Evolutionary conservation across 2,888 invertebrate genomes (phyloP), one percentile per base, ranked within the genome.

Genomic region (Apotomis capreana): DNA sequence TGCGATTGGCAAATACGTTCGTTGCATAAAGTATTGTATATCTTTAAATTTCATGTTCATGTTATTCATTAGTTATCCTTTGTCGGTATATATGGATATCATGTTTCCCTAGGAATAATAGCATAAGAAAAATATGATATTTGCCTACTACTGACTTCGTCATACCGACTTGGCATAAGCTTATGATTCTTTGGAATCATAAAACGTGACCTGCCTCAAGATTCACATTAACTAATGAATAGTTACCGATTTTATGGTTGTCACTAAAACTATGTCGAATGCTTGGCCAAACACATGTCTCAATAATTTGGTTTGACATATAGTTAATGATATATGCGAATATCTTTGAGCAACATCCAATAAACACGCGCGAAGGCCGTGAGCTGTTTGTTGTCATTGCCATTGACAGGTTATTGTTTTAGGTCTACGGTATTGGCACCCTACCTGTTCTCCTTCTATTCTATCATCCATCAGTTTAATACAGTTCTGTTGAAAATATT

Each of bases 141-240:
- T 74, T 69, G 75, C 73, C 75, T 70, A 51, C 72, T 76, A 76
- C 65, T 65, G 26, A 46, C 13, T 9, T 49, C 49, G 12, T 49
- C 6, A 9, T 0, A 13, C 13, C n/a, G 36, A 37, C 40, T 70
- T 64, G 64, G 70, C 65, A 55, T 76, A 75, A 71, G 51, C 54
- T 40, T 40, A 6, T 55, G 57, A 57, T 8, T 57, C 57, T 67
- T 55, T 26, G 10, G n/a, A 55, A 13, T 61, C 40, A 51, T 71
- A 68, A 76, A 75, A 75, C 76, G 76, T 74, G 81, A 82, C 84
- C 84, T 84, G 80, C 84, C 83, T 80, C 80, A 81, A 76, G 49
- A 8, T 26, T 26, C 58, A 37, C 51, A 72, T 13, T 13, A 58
- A 26, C 13, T 26, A 54, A 40, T 10, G 12, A 54, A 44, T 12